Evolutionary conservation across 2,888 invertebrate genomes (phyloP), one percentile per base, ranked within the genome.

Genomic region (Cabera pusaria): DNA sequence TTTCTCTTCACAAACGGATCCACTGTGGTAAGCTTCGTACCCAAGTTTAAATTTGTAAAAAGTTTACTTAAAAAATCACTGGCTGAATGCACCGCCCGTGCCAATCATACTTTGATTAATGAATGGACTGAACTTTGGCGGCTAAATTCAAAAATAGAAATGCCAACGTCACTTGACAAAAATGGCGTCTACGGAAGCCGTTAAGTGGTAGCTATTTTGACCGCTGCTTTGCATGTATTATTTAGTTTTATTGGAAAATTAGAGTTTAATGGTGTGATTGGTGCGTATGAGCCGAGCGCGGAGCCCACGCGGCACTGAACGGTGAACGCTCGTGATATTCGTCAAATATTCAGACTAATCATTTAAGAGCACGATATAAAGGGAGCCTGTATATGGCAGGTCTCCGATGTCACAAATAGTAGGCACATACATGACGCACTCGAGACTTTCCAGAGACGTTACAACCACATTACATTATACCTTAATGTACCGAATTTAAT

Each of bases 221-320:
- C 78, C 72, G 72, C 64, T 72, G 63, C 67, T 67, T 64, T 56
- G 58, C 57, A 52, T 66, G 66, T 72, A 80, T 75, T 82, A 78
- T 82, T 78, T 85, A 82, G 78, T 83, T 85, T 72, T 86, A 85
- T 86, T 87, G 81, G 69, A 83, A 82, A 82, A 87, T 86, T 79
- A 81, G 78, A 56, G 72, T 72, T 64, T 80, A 81, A 82, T 77
- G 66, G 72, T 63, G 70, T 72, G 76, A 76, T 72, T 74, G 71
- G 69, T 66, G 68, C 65, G 72, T 60, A 59, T 45, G 66, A 69
- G 64, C 70, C 66, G 61, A 10, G 25, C 6, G 10, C 65, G 66
- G 62, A 64, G 67, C 86, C 86, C 84, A 87, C 85, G 84, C 86
- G 71, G 57, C 62, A 84, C 83, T 84, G 81, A 74, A 59, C 59